Conservation (phyloP, 2,113 vertebrate genomes). For the Esox niger region DNA sequence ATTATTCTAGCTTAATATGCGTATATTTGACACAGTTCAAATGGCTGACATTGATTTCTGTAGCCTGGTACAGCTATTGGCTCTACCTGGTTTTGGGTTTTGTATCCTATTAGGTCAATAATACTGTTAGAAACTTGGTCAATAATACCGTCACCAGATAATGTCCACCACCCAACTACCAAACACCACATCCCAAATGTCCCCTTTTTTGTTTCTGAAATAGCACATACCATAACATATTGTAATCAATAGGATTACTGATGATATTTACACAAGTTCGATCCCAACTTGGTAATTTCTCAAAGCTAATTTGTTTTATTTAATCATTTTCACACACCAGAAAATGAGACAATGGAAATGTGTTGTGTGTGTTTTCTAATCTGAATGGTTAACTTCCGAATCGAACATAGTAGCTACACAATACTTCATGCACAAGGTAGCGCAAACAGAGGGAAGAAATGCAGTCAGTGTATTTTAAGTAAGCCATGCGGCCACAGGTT, state of each 20-base stretch:
- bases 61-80: too few species aligned
- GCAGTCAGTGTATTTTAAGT: constrained; percentile 68
- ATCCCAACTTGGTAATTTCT: constrained; percentile 17
- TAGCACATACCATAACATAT: too few species aligned
- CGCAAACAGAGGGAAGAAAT: constrained; percentile 50
- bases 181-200: not conserved
- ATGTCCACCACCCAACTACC: not conserved
- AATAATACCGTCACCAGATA: not conserved
- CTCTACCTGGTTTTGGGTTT: not conserved
- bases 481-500: constrained; percentile 53
- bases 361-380: constrained; percentile 24
- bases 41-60: constrained; percentile 5
- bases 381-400: constrained; percentile 50
- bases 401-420: constrained; percentile 51
- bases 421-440: constrained; percentile 65
- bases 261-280: constrained; percentile 21
- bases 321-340: constrained; percentile 26
- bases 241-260: too few species aligned
- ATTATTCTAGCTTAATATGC: constrained; percentile 20
- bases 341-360: constrained; percentile 37
- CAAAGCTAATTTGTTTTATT: constrained; percentile 11
- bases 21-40: constrained; percentile 50
- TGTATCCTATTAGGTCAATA: not conserved
- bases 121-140: not conserved
- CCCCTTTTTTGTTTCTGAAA: not conserved